These are phyloP conservation scores for Octodon degus DNA, from an alignment of 2,113 vertebrate species.

Conservation along the genomic window DNA sequence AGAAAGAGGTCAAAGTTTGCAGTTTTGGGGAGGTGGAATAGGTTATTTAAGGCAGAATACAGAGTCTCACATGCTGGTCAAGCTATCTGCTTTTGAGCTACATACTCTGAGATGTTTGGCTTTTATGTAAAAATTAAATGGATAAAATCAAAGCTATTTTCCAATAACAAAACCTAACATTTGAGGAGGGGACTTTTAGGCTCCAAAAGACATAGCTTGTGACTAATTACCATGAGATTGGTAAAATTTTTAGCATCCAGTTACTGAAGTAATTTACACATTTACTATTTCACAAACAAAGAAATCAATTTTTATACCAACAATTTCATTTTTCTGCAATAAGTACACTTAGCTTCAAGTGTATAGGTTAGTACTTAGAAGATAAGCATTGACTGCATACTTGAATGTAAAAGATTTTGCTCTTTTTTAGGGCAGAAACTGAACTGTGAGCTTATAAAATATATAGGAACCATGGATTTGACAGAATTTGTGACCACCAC, in stretches of 20 bases:
- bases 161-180: not conserved
- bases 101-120: not conserved
- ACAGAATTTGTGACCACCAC: not conserved
- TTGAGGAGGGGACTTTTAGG: not conserved
- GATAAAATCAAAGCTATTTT: not conserved
- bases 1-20: not conserved
- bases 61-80: not conserved
- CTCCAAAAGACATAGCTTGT: not conserved
- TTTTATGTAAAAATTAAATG: not conserved
- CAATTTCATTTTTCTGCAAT: not conserved
- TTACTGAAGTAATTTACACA: conserved; percentile 40
- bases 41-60: not conserved
- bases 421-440: conserved; percentile 17
- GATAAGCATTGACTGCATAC: not conserved
- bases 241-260: not conserved
- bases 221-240: not conserved
- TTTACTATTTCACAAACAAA: not conserved
- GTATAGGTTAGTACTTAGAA: not conserved
- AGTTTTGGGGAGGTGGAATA: no score
- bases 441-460: not conserved
- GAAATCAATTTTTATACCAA: not conserved
- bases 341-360: not conserved
- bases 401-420: not conserved
- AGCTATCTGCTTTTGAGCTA: not conserved
- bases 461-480: not conserved